Conservation (phyloP, 1,140 invertebrate genomes). For the Melitaea cinxia region DNA sequence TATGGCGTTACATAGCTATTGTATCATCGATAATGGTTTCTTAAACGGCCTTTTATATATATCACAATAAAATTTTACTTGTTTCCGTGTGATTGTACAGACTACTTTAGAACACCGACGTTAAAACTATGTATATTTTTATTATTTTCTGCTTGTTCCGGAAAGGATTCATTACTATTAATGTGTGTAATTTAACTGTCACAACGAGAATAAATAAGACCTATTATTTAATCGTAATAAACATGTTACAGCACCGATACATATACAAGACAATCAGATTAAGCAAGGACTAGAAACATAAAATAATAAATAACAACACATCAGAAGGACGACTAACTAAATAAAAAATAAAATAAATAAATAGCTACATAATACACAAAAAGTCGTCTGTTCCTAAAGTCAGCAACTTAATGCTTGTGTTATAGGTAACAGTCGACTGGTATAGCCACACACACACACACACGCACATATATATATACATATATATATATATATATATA, state of each 20-base stretch:
- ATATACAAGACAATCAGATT: too few relatives aligned
- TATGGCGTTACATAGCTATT: constrained; percentile 13
- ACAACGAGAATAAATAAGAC: neutral
- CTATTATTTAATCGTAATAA: neutral
- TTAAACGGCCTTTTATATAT: constrained; percentile 5
- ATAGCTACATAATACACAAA: too few relatives aligned
- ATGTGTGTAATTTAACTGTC: neutral
- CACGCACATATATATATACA: too few relatives aligned
- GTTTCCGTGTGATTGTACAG: neutral
- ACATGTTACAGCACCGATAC: neutral
- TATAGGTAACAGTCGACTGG: too few relatives aligned
- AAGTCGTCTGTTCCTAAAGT: too few relatives aligned
- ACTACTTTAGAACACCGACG: constrained; percentile 18
- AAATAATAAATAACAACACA: too few relatives aligned
- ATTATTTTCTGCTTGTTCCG: constrained; percentile 9
- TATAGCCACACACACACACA: too few relatives aligned
- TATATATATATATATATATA: too few relatives aligned
- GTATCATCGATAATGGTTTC: constrained; percentile 11
- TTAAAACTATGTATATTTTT: constrained; percentile 3
- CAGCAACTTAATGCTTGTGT: too few relatives aligned
- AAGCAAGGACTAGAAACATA: too few relatives aligned
- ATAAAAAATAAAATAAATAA: too few relatives aligned
- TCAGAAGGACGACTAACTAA: too few relatives aligned
- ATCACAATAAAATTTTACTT: constrained; percentile 7
- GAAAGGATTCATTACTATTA: constrained; percentile 10